Conservation (phyloP, 2,888 invertebrate genomes). For the Thumatha senex region DNA sequence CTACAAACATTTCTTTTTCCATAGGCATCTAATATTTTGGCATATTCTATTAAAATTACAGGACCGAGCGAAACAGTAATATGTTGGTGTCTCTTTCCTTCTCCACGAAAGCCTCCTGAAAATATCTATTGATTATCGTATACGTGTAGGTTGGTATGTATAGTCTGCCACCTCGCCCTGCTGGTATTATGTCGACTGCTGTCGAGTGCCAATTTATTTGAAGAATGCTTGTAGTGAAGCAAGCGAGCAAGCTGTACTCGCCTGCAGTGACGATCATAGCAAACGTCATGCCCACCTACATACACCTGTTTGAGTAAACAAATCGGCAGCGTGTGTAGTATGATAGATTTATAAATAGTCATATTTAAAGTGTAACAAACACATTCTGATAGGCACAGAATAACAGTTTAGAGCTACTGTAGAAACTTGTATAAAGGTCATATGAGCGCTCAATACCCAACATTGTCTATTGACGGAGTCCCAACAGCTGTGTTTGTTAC, state of each 20-base stretch:
- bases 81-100: constrained; percentile 59
- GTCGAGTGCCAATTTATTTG: constrained; percentile 80
- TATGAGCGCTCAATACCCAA: too few species aligned
- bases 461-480: too few species aligned
- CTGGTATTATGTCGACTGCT: constrained; percentile 63
- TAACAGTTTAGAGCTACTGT: not conserved
- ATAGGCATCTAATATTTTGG: constrained; percentile 44
- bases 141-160: constrained; percentile 70
- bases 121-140: constrained; percentile 83
- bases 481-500: too few species aligned
- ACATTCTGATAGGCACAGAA: constrained; percentile 8
- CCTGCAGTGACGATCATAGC: constrained; percentile 40
- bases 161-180: constrained; percentile 65
- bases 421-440: not conserved
- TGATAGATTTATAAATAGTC: constrained; percentile 35
- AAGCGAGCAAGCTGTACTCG: constrained; percentile 29
- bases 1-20: too few species aligned
- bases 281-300: constrained; percentile 50
- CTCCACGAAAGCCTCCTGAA: constrained; percentile 81
- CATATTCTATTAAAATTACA: constrained; percentile 69
- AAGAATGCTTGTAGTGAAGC: constrained; percentile 58
- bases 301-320: constrained; percentile 45
- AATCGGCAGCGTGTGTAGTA: constrained; percentile 41
- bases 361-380: constrained; percentile 30
- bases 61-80: constrained; percentile 64